Evolutionary conservation across 2,113 vertebrate species (phyloP), one percentile per base, ranked within the genome.

Genomic region (Protomyctophum bolini): DNA sequence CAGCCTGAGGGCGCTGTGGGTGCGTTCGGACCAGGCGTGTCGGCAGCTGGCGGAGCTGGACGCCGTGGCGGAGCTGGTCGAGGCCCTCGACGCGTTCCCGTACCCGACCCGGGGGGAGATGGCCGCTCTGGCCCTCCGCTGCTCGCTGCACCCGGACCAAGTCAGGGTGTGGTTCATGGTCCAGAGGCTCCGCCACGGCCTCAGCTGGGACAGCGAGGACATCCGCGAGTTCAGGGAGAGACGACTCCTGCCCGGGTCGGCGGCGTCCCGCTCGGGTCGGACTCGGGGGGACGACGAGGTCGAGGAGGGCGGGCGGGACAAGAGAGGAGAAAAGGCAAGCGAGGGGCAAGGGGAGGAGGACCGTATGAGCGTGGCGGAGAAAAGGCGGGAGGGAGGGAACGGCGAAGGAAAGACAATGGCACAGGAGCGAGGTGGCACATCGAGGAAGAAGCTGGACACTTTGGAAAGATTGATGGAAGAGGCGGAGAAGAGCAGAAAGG

Each of bases 111-210:
- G 83, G 52, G 86, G 86, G 33, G 91, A 95, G 75, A 90, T 91
- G 0, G 82, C 84, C 0, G 86, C 87, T 45, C 91, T 96, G 41
- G 94, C 94, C 0, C 76, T 91, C 28, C 87, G 85, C 15, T 92
- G 94, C 62, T 93, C 91, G 7, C 83, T 96, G 57, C 93, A 94
- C 51, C 88, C 91, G 50, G 95, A 96, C 77, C 92, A 94, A 73
- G 95, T 97, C 28, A 94, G 91, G 86, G 91, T 92, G 10, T 97
- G 96, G 96, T 96, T 97, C 79, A 96, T 95, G 93, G 87, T 90
- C 9, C 95, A 95, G 82, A 92, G 96, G 51, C 92, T 97, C 41
- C 91, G 86, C 63, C 95, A 93, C 3, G 95, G 95, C 64, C 95
- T 96, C 84, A 96, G 95, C 91, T 96, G 96, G 95, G 94, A 94